Conservation (phyloP, 92 coral and sea anemone genomes). For the Parazoanthus atlanticus region DNA sequence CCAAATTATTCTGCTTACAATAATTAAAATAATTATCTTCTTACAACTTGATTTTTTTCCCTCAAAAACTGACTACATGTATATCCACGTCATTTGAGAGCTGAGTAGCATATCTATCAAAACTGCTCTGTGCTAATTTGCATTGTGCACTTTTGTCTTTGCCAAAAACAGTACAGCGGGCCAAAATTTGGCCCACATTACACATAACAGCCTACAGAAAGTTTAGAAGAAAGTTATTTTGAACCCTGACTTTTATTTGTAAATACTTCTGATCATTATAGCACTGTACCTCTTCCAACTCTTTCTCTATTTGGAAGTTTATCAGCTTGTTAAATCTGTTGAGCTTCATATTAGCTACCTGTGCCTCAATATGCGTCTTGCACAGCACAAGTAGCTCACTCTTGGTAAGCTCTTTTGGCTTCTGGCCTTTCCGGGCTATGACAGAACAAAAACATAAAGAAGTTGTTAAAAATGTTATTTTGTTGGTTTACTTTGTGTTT, state of each 20-base stretch:
- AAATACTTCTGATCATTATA: constrained; percentile 18
- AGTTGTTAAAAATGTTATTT: constrained; percentile 3
- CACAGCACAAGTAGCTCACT: constrained; percentile 26
- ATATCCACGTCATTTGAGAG: no score
- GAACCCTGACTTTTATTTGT: constrained; percentile 19
- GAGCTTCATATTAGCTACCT: constrained; percentile 22
- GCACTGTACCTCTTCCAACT: constrained; percentile 17
- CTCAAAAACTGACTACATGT: no score
- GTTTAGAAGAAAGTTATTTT: no score
- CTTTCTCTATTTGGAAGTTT: constrained; percentile 8
- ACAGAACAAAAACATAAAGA: constrained; percentile 16
- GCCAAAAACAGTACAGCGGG: no score
- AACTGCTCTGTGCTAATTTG: no score
- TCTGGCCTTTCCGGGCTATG: constrained; percentile 24
- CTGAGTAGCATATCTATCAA: no score
- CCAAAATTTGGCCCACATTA: background rate
- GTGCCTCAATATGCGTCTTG: constrained; percentile 35
- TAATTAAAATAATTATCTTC: no score
- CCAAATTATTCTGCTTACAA: no score
- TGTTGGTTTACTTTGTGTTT: background rate
- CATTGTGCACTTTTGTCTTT: no score
- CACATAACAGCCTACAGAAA: constrained; percentile 13
- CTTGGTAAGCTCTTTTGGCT: constrained; percentile 18
- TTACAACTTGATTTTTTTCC: no score
- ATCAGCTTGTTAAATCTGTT: constrained; percentile 25